A percentile compares a stretch with the other conserved stretches of the same genome.
phyloP scores from a whole-genome alignment of 2,113 vertebrate genomes.

The Propithecus coquereli region DNA sequence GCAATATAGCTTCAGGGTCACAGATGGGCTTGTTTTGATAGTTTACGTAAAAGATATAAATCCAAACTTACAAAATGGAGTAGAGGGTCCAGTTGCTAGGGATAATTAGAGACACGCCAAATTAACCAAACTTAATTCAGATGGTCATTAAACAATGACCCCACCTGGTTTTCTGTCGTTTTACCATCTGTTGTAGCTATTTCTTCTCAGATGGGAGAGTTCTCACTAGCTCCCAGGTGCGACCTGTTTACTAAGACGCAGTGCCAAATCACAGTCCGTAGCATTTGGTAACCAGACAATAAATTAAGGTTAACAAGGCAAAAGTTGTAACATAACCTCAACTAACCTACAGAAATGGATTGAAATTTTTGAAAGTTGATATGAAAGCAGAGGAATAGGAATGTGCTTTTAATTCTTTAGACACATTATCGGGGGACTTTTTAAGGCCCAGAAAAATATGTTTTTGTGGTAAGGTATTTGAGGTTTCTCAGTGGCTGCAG shows the following conservation, averaged over 20 bases:
- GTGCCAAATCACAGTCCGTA: constrained; percentile 21
- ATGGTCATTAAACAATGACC: constrained; percentile 76
- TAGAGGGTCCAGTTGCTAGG: constrained; percentile 68
- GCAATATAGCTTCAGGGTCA: constrained; percentile 36
- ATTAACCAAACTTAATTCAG: constrained; percentile 78
- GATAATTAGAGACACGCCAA: constrained; percentile 75
- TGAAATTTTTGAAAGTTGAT: not conserved
- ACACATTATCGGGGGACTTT: not conserved
- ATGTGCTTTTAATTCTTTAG: constrained; percentile 18
- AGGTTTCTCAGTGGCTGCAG: not conserved
- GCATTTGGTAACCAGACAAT: constrained; percentile 25
- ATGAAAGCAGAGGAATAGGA: not conserved
- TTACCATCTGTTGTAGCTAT: constrained; percentile 79
- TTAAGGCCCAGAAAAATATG: not conserved
- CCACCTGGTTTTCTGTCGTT: constrained; percentile 77
- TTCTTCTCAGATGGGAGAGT: constrained; percentile 68
- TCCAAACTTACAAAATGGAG: not conserved
- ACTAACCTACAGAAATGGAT: not conserved
- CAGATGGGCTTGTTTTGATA: constrained; percentile 77
- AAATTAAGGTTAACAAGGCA: not conserved
- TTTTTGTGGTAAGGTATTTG: not conserved
- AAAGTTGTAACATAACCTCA: not conserved
- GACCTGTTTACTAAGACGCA: constrained; percentile 13
- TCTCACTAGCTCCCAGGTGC: constrained; percentile 47
- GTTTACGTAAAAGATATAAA: constrained; percentile 52